Base-by-base conservation (phyloP, 2,888 invertebrate species). In the Tholera decimalis region DNA sequence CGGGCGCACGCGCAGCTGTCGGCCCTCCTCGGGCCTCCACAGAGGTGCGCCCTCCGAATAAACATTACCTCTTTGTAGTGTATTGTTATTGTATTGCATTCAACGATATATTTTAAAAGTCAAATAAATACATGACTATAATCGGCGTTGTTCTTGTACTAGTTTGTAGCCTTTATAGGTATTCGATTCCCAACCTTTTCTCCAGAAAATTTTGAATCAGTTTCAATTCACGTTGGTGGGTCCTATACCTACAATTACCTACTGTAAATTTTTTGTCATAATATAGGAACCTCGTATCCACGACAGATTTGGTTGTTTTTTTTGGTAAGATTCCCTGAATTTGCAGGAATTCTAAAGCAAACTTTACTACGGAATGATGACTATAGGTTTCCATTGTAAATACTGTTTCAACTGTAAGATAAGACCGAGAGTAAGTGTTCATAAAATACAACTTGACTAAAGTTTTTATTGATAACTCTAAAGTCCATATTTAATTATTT, bases 1-100 rank as follows among this genome's bases (percentile, higher is more conserved):
- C 91, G 91, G 87, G 86, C 90, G 88, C 92, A 85, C 87, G 89
- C 89, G 93, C 94, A 93, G 94, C 94, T 93, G 95, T 89, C 87
- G 78, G 85, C 89, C 92, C 90, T 87, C 89, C 88, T 87, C 85
- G 87, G 82, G 79, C 90, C 85, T 85, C 86, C 83, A 77, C 73
- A 80, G 85, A 80, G 86, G 83, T 82, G 89, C 86, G 89, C 92
- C 92, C 92, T 92, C 92, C 87, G 88, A 85, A 87, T 82, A 88
- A 91, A 91, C 86, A 89, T 80, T 85, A 90, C 90, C 90, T 92
- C 91, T 77, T 74, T 87, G 83, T 87, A 62, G 59, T 73, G 60
- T 86, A 89, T 88, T 88, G 85, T 86, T 86, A 83, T 86, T 88
- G 80, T 87, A 83, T 84, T 88, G 80, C 81, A 80, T 59, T 75